phyloP scores from a whole-genome alignment of 2,113 vertebrate genomes.

The Tapirus terrestris region DNA sequence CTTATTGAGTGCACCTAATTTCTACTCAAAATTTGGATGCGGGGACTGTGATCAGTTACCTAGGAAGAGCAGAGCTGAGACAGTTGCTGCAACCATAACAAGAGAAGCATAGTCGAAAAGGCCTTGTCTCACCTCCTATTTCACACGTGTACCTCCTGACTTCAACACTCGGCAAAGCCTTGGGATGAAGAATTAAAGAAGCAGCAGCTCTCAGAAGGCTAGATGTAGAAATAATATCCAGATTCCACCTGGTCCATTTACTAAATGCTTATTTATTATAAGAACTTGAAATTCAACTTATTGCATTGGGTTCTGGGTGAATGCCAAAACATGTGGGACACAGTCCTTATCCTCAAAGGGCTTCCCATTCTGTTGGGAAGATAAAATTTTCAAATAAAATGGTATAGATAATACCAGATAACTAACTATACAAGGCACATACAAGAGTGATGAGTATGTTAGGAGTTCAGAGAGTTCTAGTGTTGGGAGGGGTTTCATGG shows the following conservation, averaged over 20 bases:
- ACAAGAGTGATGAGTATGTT: neutral
- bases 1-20: neutral
- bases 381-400: constrained; percentile 3
- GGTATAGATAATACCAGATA: neutral
- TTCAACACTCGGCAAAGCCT: neutral
- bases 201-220: neutral
- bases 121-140: neutral
- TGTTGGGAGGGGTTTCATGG: neutral
- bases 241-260: neutral
- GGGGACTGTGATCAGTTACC: neutral
- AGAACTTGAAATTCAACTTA: neutral
- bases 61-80: neutral
- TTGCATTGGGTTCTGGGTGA: neutral
- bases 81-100: neutral
- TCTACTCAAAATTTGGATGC: neutral
- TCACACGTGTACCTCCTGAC: neutral
- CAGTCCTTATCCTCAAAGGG: neutral
- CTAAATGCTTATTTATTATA: neutral
- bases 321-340: neutral
- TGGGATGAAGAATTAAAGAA: neutral
- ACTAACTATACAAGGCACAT: neutral
- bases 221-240: neutral
- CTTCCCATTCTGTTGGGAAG: neutral
- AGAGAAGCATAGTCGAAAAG: neutral
- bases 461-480: neutral